These are phyloP conservation scores for Heliconius ismenius DNA, from an alignment of 2,888 invertebrate species.

Conservation along the genomic window DNA sequence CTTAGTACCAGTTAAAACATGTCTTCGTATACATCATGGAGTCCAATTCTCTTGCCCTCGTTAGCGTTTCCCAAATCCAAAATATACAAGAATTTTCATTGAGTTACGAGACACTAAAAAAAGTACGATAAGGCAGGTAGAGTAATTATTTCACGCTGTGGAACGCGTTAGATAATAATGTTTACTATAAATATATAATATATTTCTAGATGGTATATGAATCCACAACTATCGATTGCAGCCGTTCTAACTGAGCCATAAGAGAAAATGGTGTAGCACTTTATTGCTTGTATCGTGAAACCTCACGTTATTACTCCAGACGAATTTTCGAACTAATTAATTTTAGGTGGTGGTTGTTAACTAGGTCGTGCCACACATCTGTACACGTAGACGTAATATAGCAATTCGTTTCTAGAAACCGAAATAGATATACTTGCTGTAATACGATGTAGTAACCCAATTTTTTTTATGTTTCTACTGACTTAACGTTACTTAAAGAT, in stretches of 20 bases:
- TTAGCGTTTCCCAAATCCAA: not conserved
- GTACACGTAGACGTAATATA: not conserved
- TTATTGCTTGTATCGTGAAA: conserved; percentile 12
- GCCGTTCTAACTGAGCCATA: not conserved
- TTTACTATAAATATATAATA: not conserved
- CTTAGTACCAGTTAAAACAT: too few relatives aligned
- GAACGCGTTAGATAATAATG: not conserved
- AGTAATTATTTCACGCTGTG: too few relatives aligned
- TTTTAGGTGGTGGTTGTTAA: conserved; percentile 21
- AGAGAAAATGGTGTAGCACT: not conserved
- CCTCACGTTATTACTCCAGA: conserved; percentile 14
- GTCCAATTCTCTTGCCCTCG: too few relatives aligned
- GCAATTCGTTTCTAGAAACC: conserved; percentile 9
- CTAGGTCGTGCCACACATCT: conserved; percentile 16
- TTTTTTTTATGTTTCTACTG: not conserved
- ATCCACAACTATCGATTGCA: not conserved
- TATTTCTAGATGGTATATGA: not conserved
- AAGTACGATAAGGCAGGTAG: not conserved
- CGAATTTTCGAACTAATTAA: conserved; percentile 20
- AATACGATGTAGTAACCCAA: not conserved
- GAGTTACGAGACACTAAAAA: not conserved
- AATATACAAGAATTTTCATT: not conserved
- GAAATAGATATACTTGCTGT: conserved; percentile 8
- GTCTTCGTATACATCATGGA: too few relatives aligned
- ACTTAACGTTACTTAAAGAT: too few relatives aligned